phyloP scores from a whole-genome alignment of 2,888 invertebrate species.

The Megalurothrips usitatus region DNA sequence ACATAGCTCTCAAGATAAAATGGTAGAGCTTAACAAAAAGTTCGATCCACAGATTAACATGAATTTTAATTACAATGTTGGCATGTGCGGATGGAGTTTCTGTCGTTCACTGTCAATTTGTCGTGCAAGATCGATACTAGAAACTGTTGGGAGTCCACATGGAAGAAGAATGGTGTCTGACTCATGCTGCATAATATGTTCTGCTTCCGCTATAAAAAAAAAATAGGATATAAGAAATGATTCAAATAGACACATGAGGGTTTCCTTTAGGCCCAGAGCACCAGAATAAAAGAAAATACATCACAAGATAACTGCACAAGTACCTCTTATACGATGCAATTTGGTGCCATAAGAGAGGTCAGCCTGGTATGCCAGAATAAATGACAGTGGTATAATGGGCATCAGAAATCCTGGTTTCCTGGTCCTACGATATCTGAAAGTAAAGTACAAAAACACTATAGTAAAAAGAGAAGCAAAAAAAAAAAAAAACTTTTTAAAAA shows the following conservation, averaged over 20 bases:
- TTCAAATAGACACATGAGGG: neutral
- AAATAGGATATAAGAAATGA: neutral
- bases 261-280: neutral
- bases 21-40: too few species aligned
- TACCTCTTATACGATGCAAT: neutral
- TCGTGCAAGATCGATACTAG: neutral
- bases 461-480: neutral
- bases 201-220: neutral
- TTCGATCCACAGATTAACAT: too few species aligned
- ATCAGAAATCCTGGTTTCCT: neutral
- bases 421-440: neutral
- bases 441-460: neutral
- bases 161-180: neutral
- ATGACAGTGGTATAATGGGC: neutral
- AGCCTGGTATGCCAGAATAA: neutral
- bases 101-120: constrained; percentile 10
- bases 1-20: too few species aligned
- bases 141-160: neutral
- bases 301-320: neutral
- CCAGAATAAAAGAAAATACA: neutral
- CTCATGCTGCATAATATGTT: neutral
- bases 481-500: neutral
- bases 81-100: neutral
- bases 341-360: neutral
- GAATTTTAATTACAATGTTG: neutral